Conservation (phyloP, 2,113 vertebrate species). For the Circaetus cinerascens region DNA sequence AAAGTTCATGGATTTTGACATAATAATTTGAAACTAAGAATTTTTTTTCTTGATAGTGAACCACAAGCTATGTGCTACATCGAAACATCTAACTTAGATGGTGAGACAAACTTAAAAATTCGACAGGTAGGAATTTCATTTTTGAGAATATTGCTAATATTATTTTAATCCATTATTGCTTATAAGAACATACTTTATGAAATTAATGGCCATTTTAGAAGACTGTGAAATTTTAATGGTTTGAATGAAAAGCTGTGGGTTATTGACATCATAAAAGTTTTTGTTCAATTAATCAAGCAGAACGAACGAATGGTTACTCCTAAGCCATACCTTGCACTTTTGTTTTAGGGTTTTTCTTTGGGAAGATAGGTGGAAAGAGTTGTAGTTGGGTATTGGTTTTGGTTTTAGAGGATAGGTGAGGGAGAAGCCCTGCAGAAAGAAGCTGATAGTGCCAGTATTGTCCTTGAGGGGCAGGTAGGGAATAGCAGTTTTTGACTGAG, state of each 20-base stretch:
- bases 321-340: background rate
- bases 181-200: background rate
- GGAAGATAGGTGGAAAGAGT: background rate
- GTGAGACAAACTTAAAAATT: constrained; percentile 99
- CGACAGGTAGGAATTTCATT: constrained; percentile 83
- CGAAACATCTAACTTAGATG: constrained; percentile 97
- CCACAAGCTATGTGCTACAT: constrained; percentile 99
- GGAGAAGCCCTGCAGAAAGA: background rate
- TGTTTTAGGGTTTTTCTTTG: background rate
- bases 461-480: background rate
- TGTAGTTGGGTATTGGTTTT: background rate
- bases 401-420: background rate
- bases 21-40: background rate
- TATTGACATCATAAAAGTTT: background rate
- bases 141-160: background rate
- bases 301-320: background rate
- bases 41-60: constrained; percentile 80
- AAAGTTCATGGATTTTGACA: background rate
- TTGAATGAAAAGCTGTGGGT: background rate
- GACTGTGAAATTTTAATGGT: background rate
- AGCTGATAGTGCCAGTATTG: background rate
- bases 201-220: background rate
- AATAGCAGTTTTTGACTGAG: background rate
- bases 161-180: background rate
- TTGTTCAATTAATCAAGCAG: background rate